Percentiles rank a stretch among this genome's conserved stretches.
phyloP scores from a whole-genome alignment of 2,888 invertebrate genomes.

The Orthonevra nobilis region DNA sequence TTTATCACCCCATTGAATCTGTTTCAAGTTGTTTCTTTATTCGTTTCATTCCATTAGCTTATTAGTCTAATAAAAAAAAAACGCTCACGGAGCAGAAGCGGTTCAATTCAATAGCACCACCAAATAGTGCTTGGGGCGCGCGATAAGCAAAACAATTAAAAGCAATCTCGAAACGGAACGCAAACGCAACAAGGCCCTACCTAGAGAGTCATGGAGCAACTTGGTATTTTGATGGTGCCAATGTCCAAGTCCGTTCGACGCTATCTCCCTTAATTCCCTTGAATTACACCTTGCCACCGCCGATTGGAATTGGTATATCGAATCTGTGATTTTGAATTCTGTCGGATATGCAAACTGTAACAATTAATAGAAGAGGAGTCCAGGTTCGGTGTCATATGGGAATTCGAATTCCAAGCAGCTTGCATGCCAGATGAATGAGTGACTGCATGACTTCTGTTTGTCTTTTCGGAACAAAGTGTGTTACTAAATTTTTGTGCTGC shows the following conservation, averaged over 20 bases:
- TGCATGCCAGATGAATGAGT: constrained; percentile 18
- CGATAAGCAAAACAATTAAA: constrained; percentile 54
- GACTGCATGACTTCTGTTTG: constrained; percentile 29
- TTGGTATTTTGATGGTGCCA: constrained; percentile 27
- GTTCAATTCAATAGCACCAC: constrained; percentile 58
- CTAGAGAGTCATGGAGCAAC: constrained; percentile 14
- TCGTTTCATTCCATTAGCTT: constrained; percentile 10
- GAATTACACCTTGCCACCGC: constrained; percentile 49
- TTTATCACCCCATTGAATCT: constrained; percentile 47
- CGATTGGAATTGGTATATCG: constrained; percentile 30
- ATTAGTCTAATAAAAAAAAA: constrained; percentile 28
- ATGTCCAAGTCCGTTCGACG: too few relatives aligned
- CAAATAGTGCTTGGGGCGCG: constrained; percentile 35
- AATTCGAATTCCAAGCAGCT: constrained; percentile 44
- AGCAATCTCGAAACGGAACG: constrained; percentile 48
- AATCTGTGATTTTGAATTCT: constrained; percentile 60
- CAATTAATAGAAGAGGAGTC: constrained; percentile 45
- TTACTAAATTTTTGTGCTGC: constrained; percentile 6
- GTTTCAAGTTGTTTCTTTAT: constrained; percentile 13
- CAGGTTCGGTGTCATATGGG: constrained; percentile 43
- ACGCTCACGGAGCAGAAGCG: constrained; percentile 53
- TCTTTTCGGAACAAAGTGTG: too few relatives aligned
- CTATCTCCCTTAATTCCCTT: constrained; percentile 41
- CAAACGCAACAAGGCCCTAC: constrained; percentile 34
- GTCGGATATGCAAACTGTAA: constrained; percentile 32